Evolutionary conservation across 2,797 vertebrate genomes (phyloP).

Genomic region (Leptoclinus maculatus): DNA sequence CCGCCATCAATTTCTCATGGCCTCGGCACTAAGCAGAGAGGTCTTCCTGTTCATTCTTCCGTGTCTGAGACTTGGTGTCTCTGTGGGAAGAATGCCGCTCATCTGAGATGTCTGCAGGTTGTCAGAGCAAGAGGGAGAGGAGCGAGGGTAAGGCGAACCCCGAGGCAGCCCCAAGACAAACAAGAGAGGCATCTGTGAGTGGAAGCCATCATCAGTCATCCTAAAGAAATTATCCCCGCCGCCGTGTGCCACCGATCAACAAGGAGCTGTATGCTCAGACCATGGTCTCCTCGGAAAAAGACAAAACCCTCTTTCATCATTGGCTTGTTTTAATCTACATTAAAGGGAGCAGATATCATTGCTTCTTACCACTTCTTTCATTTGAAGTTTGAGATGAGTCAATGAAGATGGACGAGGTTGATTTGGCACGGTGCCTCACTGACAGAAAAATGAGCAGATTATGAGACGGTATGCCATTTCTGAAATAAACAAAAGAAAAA

Average conservation of each 20-base stretch:
- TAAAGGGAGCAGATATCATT: slow-evolving; percentile 32
- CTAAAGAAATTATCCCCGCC: slow-evolving; percentile 93
- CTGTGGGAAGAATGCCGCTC: slow-evolving; percentile 92
- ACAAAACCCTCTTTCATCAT: slow-evolving; percentile 93
- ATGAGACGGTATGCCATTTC: neutral
- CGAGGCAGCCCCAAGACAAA: slow-evolving; percentile 88
- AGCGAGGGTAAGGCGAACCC: slow-evolving; percentile 84
- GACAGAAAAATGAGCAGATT: slow-evolving; percentile 24
- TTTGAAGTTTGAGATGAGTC: slow-evolving; percentile 43
- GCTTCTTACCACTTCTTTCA: slow-evolving; percentile 37
- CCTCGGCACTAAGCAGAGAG: slow-evolving; percentile 36
- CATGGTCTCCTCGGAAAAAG: slow-evolving; percentile 71
- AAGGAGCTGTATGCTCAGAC: slow-evolving; percentile 62
- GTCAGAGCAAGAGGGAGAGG: slow-evolving; percentile 85
- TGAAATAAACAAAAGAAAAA: slow-evolving; percentile 26
- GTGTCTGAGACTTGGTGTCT: slow-evolving; percentile 82
- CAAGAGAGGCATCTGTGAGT: slow-evolving; percentile 92
- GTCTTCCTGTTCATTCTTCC: slow-evolving; percentile 55
- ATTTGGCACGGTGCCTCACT: slow-evolving; percentile 1
- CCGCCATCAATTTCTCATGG: slow-evolving; percentile 22
- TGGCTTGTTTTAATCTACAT: slow-evolving; percentile 53
- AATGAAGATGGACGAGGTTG: slow-evolving; percentile 18
- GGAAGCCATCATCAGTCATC: slow-evolving; percentile 91
- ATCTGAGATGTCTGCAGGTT: slow-evolving; percentile 96
- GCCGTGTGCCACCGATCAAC: slow-evolving; percentile 85